Evolutionary conservation across 2,888 invertebrate species (phyloP).

Genomic region (Drosophila infuscata): DNA sequence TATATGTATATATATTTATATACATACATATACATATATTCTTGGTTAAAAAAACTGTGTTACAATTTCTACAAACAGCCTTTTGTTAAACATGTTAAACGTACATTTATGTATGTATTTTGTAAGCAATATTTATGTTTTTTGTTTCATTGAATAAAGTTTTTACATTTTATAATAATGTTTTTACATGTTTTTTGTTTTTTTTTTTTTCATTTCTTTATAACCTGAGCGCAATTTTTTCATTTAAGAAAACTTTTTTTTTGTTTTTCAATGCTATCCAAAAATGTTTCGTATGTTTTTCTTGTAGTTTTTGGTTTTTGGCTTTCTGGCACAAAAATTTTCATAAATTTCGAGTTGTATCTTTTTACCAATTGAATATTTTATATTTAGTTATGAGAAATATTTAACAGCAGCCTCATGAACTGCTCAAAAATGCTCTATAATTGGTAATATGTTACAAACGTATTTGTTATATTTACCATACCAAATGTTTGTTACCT

Average conservation of each 20-base stretch:
- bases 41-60: conserved; percentile 70
- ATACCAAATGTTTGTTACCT: conserved; percentile 41
- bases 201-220: conserved; percentile 47
- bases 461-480: neutral
- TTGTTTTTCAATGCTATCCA: conserved; percentile 33
- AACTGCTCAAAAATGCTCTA: conserved; percentile 35
- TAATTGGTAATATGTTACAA: conserved; percentile 8
- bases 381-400: conserved; percentile 21
- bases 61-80: conserved; percentile 84
- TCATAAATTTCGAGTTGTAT: neutral
- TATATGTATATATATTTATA: conserved; percentile 1
- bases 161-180: conserved; percentile 38
- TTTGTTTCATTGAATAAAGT: conserved; percentile 16
- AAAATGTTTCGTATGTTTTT: conserved; percentile 19
- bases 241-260: conserved; percentile 51
- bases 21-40: neutral
- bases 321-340: conserved; percentile 50
- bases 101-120: conserved; percentile 50
- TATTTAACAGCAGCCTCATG: conserved; percentile 29
- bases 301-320: neutral
- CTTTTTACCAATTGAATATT: conserved; percentile 18
- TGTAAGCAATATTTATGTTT: conserved; percentile 36
- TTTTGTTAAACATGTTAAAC: conserved; percentile 83
- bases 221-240: conserved; percentile 81
- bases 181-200: conserved; percentile 26